Conservation (phyloP, 2,797 vertebrate genomes). For the Garrulus glandarius region DNA sequence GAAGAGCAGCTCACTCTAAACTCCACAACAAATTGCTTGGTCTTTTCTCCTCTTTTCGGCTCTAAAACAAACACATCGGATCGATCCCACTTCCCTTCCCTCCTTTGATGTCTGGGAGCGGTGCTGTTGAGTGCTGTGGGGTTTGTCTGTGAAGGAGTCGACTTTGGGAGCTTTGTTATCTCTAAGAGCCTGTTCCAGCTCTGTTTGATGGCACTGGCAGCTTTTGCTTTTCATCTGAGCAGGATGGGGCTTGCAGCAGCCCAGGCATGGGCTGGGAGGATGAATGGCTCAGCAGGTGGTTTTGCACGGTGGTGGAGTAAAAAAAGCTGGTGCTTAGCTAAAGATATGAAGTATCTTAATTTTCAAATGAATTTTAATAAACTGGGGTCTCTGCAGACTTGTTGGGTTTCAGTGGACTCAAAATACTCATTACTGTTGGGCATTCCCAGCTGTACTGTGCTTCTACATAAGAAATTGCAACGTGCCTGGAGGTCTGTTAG, state of each 20-base stretch:
- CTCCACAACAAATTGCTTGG: background rate
- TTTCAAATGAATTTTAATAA: background rate
- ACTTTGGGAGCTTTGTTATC: background rate
- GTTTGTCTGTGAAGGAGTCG: background rate
- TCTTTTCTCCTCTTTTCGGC: background rate
- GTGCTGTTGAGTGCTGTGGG: background rate
- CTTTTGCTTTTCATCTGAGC: background rate
- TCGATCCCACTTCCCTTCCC: background rate
- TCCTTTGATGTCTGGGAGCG: background rate
- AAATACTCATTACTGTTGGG: background rate
- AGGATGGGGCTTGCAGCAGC: background rate
- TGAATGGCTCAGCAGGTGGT: background rate
- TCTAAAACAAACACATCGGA: background rate
- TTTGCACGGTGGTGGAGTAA: background rate
- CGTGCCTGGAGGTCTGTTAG: background rate
- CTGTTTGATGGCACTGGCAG: background rate
- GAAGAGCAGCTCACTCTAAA: background rate
- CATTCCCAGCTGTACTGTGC: background rate
- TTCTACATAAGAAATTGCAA: fast-evolving
- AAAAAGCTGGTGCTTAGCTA: background rate
- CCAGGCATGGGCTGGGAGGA: background rate
- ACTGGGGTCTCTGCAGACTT: background rate
- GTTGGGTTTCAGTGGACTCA: background rate
- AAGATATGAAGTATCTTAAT: background rate
- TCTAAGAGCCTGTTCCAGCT: background rate